These are phyloP conservation scores for Poecilia gillii DNA, from an alignment of 2,797 vertebrate species.

Conservation along the genomic window DNA sequence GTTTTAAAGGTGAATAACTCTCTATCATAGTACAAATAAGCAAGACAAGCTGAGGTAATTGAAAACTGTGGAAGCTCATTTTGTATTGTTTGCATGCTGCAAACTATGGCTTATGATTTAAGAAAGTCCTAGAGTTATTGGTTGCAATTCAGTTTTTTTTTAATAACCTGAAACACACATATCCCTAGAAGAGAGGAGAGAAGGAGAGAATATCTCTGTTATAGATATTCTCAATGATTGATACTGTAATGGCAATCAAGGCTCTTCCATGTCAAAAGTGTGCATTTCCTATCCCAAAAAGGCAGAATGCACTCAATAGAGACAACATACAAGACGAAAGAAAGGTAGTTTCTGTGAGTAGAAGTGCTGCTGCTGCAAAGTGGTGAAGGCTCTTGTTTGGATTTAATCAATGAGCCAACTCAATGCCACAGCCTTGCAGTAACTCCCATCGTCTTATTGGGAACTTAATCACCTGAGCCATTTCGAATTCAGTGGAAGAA, in stretches of 20 bases:
- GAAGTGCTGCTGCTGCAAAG: conserved; percentile 34
- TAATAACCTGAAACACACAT: not conserved
- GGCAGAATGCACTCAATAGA: conserved; percentile 21
- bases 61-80: not conserved
- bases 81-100: not conserved
- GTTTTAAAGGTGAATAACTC: too few relatives aligned
- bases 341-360: conserved; percentile 47
- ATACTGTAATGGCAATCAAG: not conserved
- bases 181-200: not conserved
- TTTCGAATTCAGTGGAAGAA: conserved; percentile 63
- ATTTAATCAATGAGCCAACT: conserved; percentile 76
- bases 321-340: conserved; percentile 60
- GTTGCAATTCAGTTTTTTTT: not conserved
- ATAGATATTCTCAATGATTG: not conserved
- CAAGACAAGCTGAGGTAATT: not conserved
- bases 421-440: conserved; percentile 68
- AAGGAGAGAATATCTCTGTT: not conserved
- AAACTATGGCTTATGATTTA: not conserved
- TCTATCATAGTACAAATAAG: not conserved
- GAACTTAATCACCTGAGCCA: conserved; percentile 77
- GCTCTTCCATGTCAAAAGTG: not conserved
- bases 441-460: conserved; percentile 70
- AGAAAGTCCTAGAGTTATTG: not conserved
- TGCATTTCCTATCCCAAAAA: conserved; percentile 45
- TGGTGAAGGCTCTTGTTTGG: conserved; percentile 62